Conservation (phyloP, 2,888 invertebrate species). For the Diloba caeruleocephala region DNA sequence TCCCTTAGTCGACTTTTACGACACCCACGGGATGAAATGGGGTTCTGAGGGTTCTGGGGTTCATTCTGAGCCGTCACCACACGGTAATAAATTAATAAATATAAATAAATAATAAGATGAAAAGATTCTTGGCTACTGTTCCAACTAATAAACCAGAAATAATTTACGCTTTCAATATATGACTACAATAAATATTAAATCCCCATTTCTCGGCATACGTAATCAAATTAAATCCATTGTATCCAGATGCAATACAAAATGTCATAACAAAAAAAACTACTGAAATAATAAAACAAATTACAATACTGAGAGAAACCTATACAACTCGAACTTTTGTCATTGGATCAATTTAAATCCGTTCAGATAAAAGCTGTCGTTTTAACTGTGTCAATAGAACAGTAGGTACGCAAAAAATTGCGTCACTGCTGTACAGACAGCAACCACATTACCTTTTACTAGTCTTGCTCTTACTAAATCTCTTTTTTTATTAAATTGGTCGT, state of each 20-base stretch:
- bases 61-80: too few species aligned
- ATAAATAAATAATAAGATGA: too few species aligned
- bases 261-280: conserved; percentile 14
- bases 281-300: conserved; percentile 27
- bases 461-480: conserved; percentile 16
- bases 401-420: conserved; percentile 33
- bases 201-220: conserved; percentile 8
- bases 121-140: conserved; percentile 65
- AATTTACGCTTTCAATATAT: conserved; percentile 54
- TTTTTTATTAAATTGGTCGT: conserved; percentile 11
- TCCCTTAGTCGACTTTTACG: too few species aligned
- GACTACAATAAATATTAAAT: conserved; percentile 18
- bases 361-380: conserved; percentile 44
- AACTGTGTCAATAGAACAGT: conserved; percentile 48
- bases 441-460: conserved; percentile 22
- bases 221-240: conserved; percentile 15
- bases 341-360: conserved; percentile 44
- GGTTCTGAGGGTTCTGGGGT: too few species aligned
- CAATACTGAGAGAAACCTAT: conserved; percentile 28
- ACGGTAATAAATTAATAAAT: too few species aligned
- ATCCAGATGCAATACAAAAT: conserved; percentile 1
- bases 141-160: conserved; percentile 63
- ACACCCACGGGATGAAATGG: too few species aligned
- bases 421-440: conserved; percentile 22
- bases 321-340: conserved; percentile 33